Base-by-base conservation (phyloP, 2,888 invertebrate genomes). In the Drosophila pullipes region DNA sequence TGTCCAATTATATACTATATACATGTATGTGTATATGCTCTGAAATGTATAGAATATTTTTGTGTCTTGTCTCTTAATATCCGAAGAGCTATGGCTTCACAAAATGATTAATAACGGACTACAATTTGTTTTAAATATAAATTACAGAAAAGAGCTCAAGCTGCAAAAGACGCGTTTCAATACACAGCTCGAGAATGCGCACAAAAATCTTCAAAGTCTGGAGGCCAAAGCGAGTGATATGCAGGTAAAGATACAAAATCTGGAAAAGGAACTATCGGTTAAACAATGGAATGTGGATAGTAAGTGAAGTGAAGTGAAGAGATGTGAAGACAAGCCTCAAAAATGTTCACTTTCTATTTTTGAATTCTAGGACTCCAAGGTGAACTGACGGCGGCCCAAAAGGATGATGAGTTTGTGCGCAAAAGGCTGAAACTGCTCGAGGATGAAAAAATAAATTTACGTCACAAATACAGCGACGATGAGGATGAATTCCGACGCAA, bases 211-310 rank as follows among this genome's bases (percentile, higher is more conserved):
- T 53, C 86, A 90, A 33, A 90, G 80, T 78, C 82, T 93, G 63
- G 92, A 93, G 80, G 74, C 84, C 39, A 93, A 93, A 83, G 87
- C 92, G 37, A 73, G 82, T 49, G 91, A 93, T 30, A 88, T 94
- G 85, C 92, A 93, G 75, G 41, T 81, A 16, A 93, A 92, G 85
- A 92, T 94, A 71, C 91, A 92, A 68, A 87, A 88, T 67, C 81
- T 93, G 65, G 93, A 94, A 75, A 91, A 91, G 68, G 93, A 94
- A 65, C 69, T 94, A 52, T 92, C 93, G 3, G 70, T 86, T 4
- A 94, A 94, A 75, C 91, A 93, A 78, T 93, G 94, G 93, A 92
- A 93, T 79, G 92, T 94, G 60, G 94, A 94, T 69, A 92, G 94
- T 93, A 83, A 91, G 92, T 83, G n/a, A 10, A 91, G 92, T 83